Evolutionary conservation across 2,888 invertebrate species (phyloP).

Genomic region (Reticulitermes lucifugus): DNA sequence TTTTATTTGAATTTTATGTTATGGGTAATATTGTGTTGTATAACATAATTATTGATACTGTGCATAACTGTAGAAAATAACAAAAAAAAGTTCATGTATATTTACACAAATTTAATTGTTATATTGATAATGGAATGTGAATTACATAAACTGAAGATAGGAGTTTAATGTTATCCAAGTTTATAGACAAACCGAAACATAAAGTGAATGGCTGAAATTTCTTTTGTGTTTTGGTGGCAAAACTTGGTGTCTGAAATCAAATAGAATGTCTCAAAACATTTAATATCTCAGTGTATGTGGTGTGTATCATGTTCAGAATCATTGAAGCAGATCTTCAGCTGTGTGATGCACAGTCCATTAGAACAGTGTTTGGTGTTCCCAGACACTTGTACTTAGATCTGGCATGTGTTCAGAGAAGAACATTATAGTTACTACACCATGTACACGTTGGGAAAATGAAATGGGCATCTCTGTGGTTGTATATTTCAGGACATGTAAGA

Average conservation of each 20-base stretch:
- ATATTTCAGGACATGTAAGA: conserved; percentile 37
- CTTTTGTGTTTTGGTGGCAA: conserved; percentile 17
- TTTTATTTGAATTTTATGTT: conserved; percentile 52
- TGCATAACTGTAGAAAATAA: conserved; percentile 47
- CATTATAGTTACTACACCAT: conserved; percentile 33
- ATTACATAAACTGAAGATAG: conserved; percentile 40
- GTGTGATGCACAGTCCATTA: conserved; percentile 51
- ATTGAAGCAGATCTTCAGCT: conserved; percentile 37
- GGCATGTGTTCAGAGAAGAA: conserved; percentile 44
- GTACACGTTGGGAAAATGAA: conserved; percentile 38
- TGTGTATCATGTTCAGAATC: conserved; percentile 17
- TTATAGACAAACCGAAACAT: conserved; percentile 1
- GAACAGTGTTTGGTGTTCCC: conserved; percentile 35
- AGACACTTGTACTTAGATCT: conserved; percentile 45
- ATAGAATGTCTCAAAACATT: background rate
- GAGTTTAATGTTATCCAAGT: conserved; percentile 1
- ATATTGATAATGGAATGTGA: conserved; percentile 48
- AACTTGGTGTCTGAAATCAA: background rate
- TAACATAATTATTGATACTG: conserved; percentile 47
- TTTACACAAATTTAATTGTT: conserved; percentile 47
- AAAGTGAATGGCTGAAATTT: background rate
- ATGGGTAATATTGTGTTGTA: conserved; percentile 50
- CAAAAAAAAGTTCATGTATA: conserved; percentile 49
- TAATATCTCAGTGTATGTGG: conserved; percentile 14
- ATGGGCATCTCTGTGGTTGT: conserved; percentile 34